Evolutionary conservation across 53 echinoderm and acorn worm genomes (phyloP), one percentile per base, ranked within the genome.

Genomic region (Antedon mediterranea): DNA sequence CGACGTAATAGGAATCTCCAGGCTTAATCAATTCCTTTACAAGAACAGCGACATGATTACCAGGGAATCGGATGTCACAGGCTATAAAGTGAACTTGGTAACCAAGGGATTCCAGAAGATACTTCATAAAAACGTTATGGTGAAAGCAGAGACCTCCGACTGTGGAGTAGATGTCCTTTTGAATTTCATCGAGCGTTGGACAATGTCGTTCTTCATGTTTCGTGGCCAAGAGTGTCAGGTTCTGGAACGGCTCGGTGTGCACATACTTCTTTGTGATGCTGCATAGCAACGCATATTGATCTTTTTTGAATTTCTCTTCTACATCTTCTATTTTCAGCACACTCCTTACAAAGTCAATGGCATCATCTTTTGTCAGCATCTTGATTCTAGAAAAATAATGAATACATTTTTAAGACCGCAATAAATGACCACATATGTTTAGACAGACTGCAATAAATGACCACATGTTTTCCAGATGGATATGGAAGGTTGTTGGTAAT

Each of bases 91-190:
- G 57, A 13, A 23, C 57, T 57, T 57, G 57, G 57, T 57, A 57
- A 26, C 57, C 79, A 31, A 82, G 77, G 18, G 4, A 13, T 31
- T 71, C 82, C 33, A 82, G 34, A 0, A 77, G 34, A 32, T 30
- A 34, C 30, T 82, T 82, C 70, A 82, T 70, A 34, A 82, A 82
- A 31, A 29, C 29, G 28, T 82, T 82, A 23, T 71, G 23, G 30
- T 82, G 70, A n/a, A 26, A 82, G 71, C 82, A 82, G 0, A 82
- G 33, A 5, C 82, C 82, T 3, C 82, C 82, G 31, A 11, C 33
- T 3, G 30, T 70, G 4, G 76, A 33, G 29, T 76, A 74, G 70
- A 82, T 71, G 34, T 76, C 31, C 30, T 26, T 30, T 42, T 72
- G 76, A 28, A 82, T 42, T 72, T 82, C 82, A 0, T 42, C n/a